Evolutionary conservation across 2,888 invertebrate genomes (phyloP), one percentile per base, ranked within the genome.

Genomic region (Andricus curvator): DNA sequence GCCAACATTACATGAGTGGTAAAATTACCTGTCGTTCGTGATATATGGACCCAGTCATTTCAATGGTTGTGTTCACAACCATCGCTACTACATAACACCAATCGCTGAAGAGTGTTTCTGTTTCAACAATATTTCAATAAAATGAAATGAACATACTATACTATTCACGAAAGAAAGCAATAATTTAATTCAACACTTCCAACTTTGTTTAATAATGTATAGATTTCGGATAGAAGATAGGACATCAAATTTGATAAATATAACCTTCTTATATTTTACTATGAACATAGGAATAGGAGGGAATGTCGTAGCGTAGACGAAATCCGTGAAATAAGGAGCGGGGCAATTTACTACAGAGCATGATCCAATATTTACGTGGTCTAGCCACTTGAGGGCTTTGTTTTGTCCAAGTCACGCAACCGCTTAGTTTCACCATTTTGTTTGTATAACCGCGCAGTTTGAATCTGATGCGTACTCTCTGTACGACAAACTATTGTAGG

Each of bases 21-120:
- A 62, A 33, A 85, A 82, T 86, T 90, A 93, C 93, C 93, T 93
- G 93, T 87, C 93, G 92, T 86, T 93, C 93, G 91, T 93, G 93
- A 85, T 93, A 93, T 86, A 93, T 93, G 76, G 89, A 88, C 66
- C 88, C 91, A 86, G 89, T 91, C 92, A 93, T 92, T 88, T 89
- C 89, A 88, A 85, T 86, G 78, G 84, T 81, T 79, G 87, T 80
- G 74, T 84, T 89, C 77, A 88, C 87, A 83, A 91, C 91, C 89
- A 91, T 91, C 80, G 48, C 5, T 48, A 86, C 88, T 48, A 86
- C 88, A 88, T 89, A 84, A 87, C 79, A 29, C 33, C 62, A 6
- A 25, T 67, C 22, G n/a, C 67, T 67, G 13, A 67, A 1, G 5
- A 67, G n/a, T 37, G n/a, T 37, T 41, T 41, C 41, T 20, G 13